These are phyloP conservation scores for Ctenoplectra terminalis DNA, from an alignment of 1,140 invertebrate species.

Conservation along the genomic window DNA sequence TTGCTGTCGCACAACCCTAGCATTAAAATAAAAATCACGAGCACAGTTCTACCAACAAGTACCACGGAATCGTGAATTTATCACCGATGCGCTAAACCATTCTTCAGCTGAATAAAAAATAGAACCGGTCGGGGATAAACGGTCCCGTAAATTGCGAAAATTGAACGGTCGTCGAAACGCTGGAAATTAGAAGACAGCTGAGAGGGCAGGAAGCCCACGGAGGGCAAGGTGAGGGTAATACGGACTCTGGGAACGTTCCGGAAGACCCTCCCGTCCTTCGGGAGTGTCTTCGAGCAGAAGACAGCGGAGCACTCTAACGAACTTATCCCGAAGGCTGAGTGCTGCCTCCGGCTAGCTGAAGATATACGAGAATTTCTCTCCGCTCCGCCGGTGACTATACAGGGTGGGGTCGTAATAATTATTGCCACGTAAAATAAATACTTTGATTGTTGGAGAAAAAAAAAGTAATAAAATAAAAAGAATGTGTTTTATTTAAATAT, in stretches of 20 bases:
- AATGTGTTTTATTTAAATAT: too few species aligned
- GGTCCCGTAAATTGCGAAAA: constrained; percentile 58
- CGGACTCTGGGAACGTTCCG: constrained; percentile 50
- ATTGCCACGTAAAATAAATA: not conserved
- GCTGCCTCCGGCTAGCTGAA: constrained; percentile 50
- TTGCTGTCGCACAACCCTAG: too few species aligned
- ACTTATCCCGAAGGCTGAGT: constrained; percentile 73
- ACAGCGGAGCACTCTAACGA: constrained; percentile 72
- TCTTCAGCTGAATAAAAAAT: not conserved
- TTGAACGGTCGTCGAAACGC: constrained; percentile 61
- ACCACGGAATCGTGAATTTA: not conserved
- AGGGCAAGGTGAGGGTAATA: constrained; percentile 28
- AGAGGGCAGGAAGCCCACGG: constrained; percentile 4
- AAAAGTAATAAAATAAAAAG: not conserved
- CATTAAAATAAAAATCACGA: too few species aligned
- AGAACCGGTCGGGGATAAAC: not conserved
- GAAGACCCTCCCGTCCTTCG: constrained; percentile 62
- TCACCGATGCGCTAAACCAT: constrained; percentile 13
- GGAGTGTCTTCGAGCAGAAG: constrained; percentile 61
- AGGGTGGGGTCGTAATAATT: constrained; percentile 37
- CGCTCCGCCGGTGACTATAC: not conserved
- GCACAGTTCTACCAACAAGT: not conserved
- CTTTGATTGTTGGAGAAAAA: not conserved
- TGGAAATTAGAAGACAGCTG: constrained; percentile 60
- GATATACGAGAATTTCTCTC: constrained; percentile 54